Percentiles rank a stretch among this genome's conserved stretches.
Evolutionary conservation across 2,888 invertebrate species (phyloP).

Genomic region (Noctua comes): DNA sequence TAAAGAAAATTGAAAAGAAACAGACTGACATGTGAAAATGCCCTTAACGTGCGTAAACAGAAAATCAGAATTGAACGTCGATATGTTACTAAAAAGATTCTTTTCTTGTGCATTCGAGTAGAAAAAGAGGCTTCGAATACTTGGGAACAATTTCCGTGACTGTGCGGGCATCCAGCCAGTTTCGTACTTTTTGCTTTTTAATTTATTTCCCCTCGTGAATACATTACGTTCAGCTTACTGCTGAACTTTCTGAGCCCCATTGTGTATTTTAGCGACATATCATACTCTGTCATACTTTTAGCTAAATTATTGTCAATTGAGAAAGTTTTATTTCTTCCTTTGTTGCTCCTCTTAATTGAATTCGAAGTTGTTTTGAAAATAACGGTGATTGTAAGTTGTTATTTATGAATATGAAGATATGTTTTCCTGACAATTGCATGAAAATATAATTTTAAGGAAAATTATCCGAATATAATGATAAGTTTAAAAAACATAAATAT

Average conservation of each 20-base stretch:
- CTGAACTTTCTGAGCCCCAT: slow-evolving; percentile 50
- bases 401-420: slow-evolving; percentile 37
- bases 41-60: slow-evolving; percentile 42
- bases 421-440: slow-evolving; percentile 4
- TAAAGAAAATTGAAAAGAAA: slow-evolving; percentile 14
- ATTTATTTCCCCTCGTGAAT: slow-evolving; percentile 67
- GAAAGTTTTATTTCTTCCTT: slow-evolving; percentile 47
- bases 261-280: slow-evolving; percentile 56
- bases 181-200: slow-evolving; percentile 69
- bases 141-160: slow-evolving; percentile 53
- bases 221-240: slow-evolving; percentile 63
- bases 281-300: slow-evolving; percentile 59
- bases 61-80: slow-evolving; percentile 46
- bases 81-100: slow-evolving; percentile 57
- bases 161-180: slow-evolving; percentile 72
- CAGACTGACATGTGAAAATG: slow-evolving; percentile 21
- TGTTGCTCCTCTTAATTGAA: slow-evolving; percentile 39
- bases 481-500: slow-evolving; percentile 30
- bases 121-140: slow-evolving; percentile 62
- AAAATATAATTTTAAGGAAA: slow-evolving; percentile 5
- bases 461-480: neutral
- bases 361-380: slow-evolving; percentile 35
- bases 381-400: neutral
- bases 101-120: slow-evolving; percentile 60
- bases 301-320: slow-evolving; percentile 55